Evolutionary conservation across 2,888 invertebrate species (phyloP), one percentile per base, ranked within the genome.

Genomic region (Leptopilina syphax): DNA sequence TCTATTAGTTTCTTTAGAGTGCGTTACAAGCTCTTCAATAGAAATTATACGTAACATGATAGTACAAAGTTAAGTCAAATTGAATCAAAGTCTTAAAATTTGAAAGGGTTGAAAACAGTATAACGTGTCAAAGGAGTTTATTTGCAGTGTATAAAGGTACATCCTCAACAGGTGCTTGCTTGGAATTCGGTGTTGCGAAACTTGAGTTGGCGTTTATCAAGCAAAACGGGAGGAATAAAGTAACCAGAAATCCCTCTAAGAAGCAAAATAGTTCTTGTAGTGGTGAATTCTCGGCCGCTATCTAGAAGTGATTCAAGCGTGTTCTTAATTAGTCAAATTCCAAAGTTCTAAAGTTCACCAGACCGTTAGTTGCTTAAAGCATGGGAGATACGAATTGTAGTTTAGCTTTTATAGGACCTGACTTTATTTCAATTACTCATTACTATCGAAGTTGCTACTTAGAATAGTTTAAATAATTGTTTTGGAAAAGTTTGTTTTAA

Each of bases 271-370:
- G 77, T 68, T 57, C 47, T 68, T 54, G 79, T 79, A 77, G 82
- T 80, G 60, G 68, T 79, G 78, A 80, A 83, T 81, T 70, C 79
- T 79, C 79, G 79, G 80, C 84, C 82, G 84, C 86, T 88, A 86
- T 86, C 83, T 81, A 78, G 78, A 79, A 83, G 83, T 86, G 88
- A 88, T 88, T 87, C 84, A 84, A 85, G 84, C 85, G 82, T 86
- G 85, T 81, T 85, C 88, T 87, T 86, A 88, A 88, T 86, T 86
- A 87, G 83, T 78, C 77, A 41, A 82, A 63, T 79, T 70, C 50
- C 67, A 57, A 73, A 70, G 65, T 79, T 81, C 76, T 68, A 77
- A 78, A 77, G 73, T 73, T 73, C 57, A 57, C 27, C 57, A 8
- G 57, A 8, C 63, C 54, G 57, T 34, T 57, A 34, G 57, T 57